Conservation (phyloP, 2,113 vertebrate species). For the Sylvilagus bachmani region DNA sequence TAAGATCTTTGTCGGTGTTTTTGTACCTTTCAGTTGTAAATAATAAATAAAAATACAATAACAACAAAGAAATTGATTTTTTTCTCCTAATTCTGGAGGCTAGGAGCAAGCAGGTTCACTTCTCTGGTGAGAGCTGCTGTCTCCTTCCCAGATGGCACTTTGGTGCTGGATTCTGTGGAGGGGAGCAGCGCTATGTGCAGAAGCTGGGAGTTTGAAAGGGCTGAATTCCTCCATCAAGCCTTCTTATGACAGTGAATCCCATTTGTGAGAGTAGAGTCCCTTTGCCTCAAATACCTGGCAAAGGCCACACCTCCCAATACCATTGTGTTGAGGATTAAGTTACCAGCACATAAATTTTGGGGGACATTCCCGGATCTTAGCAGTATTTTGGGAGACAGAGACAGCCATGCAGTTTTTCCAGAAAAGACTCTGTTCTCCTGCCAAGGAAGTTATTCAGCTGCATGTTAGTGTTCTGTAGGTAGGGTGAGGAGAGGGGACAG, state of each 20-base stretch:
- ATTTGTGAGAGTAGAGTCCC: not conserved
- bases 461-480: not conserved
- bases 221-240: not conserved
- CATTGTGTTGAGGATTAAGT: not conserved
- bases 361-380: not conserved
- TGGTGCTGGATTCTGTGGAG: not conserved
- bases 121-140: not conserved
- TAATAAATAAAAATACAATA: too few species aligned
- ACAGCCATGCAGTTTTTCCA: not conserved
- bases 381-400: not conserved
- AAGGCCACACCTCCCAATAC: not conserved
- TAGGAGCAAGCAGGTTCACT: not conserved
- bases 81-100: not conserved
- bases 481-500: not conserved
- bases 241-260: not conserved
- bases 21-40: too few species aligned
- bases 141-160: not conserved
- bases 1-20: too few species aligned
- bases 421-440: not conserved
- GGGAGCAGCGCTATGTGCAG: not conserved
- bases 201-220: not conserved
- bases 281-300: not conserved
- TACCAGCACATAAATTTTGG: not conserved
- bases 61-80: not conserved
- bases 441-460: not conserved